Conservation (phyloP, 2,113 vertebrate genomes). For the Nettapus auritus region DNA sequence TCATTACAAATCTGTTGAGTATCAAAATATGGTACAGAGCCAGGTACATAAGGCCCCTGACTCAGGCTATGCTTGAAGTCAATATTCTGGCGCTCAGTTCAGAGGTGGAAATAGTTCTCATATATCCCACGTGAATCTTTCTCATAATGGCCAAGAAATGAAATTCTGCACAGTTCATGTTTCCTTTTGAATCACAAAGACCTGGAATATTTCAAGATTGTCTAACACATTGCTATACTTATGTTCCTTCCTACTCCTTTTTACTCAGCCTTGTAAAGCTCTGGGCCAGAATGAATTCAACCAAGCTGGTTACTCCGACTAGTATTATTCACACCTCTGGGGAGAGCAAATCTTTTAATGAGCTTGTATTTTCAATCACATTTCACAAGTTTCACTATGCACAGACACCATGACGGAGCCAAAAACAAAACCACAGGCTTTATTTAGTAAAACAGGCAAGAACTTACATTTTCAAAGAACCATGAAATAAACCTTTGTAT, state of each 20-base stretch:
- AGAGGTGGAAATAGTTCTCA: neutral
- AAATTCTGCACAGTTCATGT: neutral
- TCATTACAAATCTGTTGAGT: neutral
- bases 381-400: neutral
- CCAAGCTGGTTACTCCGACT: neutral
- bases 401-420: neutral
- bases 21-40: neutral
- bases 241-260: neutral
- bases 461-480: neutral
- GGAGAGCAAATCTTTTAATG: neutral
- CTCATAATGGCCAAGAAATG: neutral
- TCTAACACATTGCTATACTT: neutral
- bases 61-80: neutral
- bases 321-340: neutral
- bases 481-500: neutral
- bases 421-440: neutral
- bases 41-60: neutral
- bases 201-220: neutral
- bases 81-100: neutral
- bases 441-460: neutral
- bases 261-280: neutral
- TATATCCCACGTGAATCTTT: fast-evolving
- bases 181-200: neutral
- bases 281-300: neutral
- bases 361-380: neutral